These are phyloP conservation scores for Podilymbus podiceps DNA, from an alignment of 2,113 vertebrate species.

Conservation along the genomic window DNA sequence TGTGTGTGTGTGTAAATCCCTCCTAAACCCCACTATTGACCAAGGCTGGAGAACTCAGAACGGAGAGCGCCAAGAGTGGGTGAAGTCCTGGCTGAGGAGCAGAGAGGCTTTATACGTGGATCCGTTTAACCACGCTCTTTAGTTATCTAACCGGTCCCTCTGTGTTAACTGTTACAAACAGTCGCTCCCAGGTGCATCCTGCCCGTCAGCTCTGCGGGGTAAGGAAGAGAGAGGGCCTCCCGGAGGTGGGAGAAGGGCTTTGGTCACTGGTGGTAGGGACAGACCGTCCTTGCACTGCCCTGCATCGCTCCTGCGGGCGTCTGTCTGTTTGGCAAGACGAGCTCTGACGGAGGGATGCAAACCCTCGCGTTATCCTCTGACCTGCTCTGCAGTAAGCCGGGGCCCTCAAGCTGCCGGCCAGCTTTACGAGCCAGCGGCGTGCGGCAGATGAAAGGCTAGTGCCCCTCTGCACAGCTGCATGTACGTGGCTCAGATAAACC, in stretches of 20 bases:
- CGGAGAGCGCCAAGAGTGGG: neutral
- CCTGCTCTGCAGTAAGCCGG: neutral
- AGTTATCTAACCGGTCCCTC: neutral
- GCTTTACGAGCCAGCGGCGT: neutral
- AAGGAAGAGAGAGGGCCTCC: neutral
- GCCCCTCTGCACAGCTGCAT: neutral
- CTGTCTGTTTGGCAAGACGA: neutral
- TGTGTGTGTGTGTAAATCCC: neutral
- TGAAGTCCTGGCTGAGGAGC: neutral
- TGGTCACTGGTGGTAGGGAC: neutral
- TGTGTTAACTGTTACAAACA: neutral
- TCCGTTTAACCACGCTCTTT: rapidly evolving
- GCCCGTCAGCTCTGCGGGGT: neutral
- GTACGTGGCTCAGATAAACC: neutral
- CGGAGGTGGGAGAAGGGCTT: neutral
- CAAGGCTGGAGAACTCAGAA: neutral
- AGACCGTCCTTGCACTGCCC: neutral
- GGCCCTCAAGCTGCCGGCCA: neutral
- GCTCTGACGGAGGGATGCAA: neutral
- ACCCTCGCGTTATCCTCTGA: neutral
- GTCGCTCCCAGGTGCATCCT: neutral
- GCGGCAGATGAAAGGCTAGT: neutral
- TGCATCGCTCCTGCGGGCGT: neutral
- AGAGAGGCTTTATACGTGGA: neutral
- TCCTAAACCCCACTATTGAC: neutral